Conservation (phyloP, 2,888 invertebrate species). For the Tromatobia lineatoria region DNA sequence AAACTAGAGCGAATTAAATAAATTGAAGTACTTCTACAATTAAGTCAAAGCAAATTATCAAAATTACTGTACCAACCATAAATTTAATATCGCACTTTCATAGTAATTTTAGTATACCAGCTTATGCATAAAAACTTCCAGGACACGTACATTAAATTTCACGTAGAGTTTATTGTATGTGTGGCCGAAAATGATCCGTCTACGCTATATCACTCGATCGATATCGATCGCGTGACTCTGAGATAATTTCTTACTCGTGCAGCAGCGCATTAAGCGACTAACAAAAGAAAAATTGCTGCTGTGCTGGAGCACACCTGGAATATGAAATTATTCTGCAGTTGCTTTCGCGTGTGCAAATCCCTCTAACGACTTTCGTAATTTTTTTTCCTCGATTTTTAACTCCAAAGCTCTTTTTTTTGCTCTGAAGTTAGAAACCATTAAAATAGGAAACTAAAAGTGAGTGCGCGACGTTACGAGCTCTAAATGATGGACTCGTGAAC, state of each 20-base stretch:
- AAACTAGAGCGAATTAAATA: too few relatives aligned
- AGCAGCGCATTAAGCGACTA: slow-evolving; percentile 4
- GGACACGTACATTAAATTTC: too few relatives aligned
- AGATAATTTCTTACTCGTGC: slow-evolving; percentile 42
- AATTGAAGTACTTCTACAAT: too few relatives aligned
- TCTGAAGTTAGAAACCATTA: slow-evolving; percentile 2
- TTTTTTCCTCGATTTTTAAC: slow-evolving; percentile 17
- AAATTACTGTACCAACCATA: too few relatives aligned
- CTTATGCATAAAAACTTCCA: too few relatives aligned
- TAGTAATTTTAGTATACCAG: too few relatives aligned
- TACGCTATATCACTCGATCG: slow-evolving; percentile 23
- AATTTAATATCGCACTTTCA: too few relatives aligned
- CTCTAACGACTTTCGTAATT: slow-evolving; percentile 43
- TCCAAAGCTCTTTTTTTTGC: slow-evolving; percentile 17
- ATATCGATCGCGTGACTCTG: slow-evolving; percentile 56
- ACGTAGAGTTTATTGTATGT: too few relatives aligned
- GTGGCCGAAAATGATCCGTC: too few relatives aligned
- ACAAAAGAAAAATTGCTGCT: slow-evolving; percentile 54
- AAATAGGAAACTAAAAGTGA: neutral
- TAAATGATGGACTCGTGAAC: slow-evolving; percentile 7
- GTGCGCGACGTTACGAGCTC: slow-evolving; percentile 17
- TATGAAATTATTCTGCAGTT: slow-evolving; percentile 16
- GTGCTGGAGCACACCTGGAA: slow-evolving; percentile 38
- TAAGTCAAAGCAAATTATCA: too few relatives aligned
- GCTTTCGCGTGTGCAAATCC: slow-evolving; percentile 16